Evolutionary conservation across 2,797 vertebrate genomes (phyloP).

Genomic region (Hafferia zeledoni): DNA sequence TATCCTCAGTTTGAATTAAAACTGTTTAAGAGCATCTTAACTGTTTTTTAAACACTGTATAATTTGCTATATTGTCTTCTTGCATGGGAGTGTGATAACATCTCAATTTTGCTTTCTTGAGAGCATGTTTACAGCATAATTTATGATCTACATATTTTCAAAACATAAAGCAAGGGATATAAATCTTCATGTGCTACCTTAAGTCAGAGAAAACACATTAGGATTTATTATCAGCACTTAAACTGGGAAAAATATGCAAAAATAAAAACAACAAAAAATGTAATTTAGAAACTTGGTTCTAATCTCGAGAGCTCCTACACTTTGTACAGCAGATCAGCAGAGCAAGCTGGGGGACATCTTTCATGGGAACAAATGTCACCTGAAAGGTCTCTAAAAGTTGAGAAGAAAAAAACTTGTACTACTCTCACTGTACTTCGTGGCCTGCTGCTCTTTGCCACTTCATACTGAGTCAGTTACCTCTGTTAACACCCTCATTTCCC

Average conservation of each 20-base stretch:
- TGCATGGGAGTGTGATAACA: not conserved
- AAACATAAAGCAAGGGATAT: not conserved
- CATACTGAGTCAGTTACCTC: not conserved
- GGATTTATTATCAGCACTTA: not conserved
- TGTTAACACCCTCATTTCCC: slow-evolving; percentile 2
- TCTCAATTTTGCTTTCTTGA: not conserved
- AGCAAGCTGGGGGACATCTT: not conserved
- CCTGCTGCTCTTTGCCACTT: not conserved
- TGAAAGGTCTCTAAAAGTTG: not conserved
- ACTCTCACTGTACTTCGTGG: not conserved
- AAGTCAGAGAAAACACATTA: not conserved
- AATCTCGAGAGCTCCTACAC: not conserved
- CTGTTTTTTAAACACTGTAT: not conserved
- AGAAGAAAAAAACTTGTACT: not conserved
- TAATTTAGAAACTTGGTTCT: not conserved
- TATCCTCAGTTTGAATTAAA: not conserved
- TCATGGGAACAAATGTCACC: not conserved
- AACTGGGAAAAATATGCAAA: not conserved
- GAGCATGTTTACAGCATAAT: not conserved
- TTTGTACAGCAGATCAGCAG: not conserved
- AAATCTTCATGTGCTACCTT: not conserved
- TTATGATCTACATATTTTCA: not conserved
- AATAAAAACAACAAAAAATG: not conserved
- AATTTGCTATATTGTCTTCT: not conserved
- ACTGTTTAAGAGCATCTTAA: not conserved